A percentile compares a stretch with the other conserved stretches of the same genome.
phyloP scores from a whole-genome alignment of 2,113 vertebrate genomes.

The Rhinoptilus africanus region DNA sequence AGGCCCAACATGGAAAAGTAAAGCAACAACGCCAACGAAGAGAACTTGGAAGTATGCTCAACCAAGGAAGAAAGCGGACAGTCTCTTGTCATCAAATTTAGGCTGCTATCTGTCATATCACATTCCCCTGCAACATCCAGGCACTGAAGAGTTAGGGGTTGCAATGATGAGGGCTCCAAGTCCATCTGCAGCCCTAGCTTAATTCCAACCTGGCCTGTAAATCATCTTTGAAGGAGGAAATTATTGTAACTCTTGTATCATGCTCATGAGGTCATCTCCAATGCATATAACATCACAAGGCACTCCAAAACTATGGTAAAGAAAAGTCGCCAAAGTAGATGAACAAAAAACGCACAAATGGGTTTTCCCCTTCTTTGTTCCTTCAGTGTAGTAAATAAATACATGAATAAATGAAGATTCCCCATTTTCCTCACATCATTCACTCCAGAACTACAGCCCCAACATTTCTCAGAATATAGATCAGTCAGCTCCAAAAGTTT shows the following conservation, averaged over 20 bases:
- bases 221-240: neutral
- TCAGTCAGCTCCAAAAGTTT: neutral
- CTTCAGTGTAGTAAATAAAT: neutral
- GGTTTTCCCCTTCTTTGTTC: neutral
- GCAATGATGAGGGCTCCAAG: neutral
- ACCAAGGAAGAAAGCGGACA: neutral
- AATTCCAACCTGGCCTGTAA: neutral
- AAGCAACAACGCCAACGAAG: neutral
- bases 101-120: neutral
- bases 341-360: neutral
- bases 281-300: neutral
- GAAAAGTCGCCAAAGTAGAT: neutral
- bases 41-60: neutral
- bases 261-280: neutral
- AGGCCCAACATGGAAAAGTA: neutral
- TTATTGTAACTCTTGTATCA: neutral
- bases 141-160: neutral
- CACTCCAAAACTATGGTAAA: neutral
- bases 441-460: neutral
- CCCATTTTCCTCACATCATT: neutral
- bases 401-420: conserved; percentile 1
- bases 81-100: neutral
- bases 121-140: neutral
- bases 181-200: neutral
- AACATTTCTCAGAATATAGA: neutral